Percentiles rank a stretch among this genome's conserved stretches.
Conservation (phyloP, 2,113 vertebrate species). For the human (Homo sapiens) region GRCh38 chr5:149837501-149838000, state of each 20-base stretch:
- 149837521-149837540: neutral
- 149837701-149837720: neutral
- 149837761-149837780: neutral
- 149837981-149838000: neutral
- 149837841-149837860: neutral
- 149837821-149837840: neutral
- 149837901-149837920: too few species aligned
- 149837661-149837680: neutral
- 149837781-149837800: neutral
- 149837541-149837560: neutral
- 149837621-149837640: neutral
- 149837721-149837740: neutral
- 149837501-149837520: neutral
- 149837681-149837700: neutral
- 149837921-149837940: neutral
- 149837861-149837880: constrained; percentile 48
- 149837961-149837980: neutral
- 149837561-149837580: neutral
- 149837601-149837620: neutral
- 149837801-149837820: neutral
- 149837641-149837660: neutral
- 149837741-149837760: neutral
- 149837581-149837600: neutral
- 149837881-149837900: neutral
- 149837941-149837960: neutral